Percentiles rank a stretch among this genome's conserved stretches.
Conservation (phyloP, 2,888 invertebrate genomes). For the Pristionchus arcanus region DNA sequence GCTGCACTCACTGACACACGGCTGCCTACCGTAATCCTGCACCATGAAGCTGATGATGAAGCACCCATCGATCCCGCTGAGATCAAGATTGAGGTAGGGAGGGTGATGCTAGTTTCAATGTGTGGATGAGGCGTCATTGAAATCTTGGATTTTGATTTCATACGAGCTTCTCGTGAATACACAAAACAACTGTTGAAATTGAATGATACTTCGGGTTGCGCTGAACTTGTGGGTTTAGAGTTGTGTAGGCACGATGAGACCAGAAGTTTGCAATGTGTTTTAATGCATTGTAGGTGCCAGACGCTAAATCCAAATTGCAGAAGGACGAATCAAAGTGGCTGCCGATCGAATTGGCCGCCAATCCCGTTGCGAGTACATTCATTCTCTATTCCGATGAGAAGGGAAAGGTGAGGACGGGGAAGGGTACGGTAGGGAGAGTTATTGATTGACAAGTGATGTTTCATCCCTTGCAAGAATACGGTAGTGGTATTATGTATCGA, state of each 20-base stretch:
- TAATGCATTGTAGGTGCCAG: too few species aligned
- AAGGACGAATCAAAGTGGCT: constrained; percentile 5
- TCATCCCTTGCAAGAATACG: neutral
- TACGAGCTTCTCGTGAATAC: neutral
- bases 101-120: neutral
- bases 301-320: constrained; percentile 12
- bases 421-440: neutral
- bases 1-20: constrained; percentile 46
- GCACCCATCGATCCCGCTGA: constrained; percentile 44
- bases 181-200: neutral
- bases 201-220: too few species aligned
- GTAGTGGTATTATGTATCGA: neutral
- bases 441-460: neutral
- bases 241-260: too few species aligned
- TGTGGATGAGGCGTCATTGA: neutral
- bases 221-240: too few species aligned
- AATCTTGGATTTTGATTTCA: neutral
- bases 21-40: constrained; percentile 14
- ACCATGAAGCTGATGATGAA: constrained; percentile 48
- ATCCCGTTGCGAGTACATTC: constrained; percentile 54
- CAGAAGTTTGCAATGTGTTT: too few species aligned
- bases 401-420: constrained; percentile 23
- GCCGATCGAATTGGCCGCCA: neutral
- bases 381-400: constrained; percentile 23
- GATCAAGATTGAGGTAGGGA: constrained; percentile 47